These are phyloP conservation scores for Micronycteris hirsuta DNA, from an alignment of 2,113 vertebrate genomes.

Conservation along the genomic window DNA sequence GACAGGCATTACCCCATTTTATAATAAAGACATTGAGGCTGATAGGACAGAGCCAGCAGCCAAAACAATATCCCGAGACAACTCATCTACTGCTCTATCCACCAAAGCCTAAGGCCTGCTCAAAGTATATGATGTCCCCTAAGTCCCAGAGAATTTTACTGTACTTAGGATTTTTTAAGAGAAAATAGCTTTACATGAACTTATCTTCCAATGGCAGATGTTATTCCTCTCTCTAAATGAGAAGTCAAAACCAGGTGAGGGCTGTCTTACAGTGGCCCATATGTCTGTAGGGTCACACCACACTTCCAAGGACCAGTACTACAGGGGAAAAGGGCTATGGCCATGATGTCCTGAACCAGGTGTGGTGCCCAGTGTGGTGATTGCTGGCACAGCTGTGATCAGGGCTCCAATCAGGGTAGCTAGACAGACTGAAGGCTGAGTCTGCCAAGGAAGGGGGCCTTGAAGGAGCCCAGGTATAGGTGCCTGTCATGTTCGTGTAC, in stretches of 20 bases:
- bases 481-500: conserved; percentile 89
- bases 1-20: background rate
- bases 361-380: background rate
- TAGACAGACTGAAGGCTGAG: conserved; percentile 87
- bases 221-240: background rate
- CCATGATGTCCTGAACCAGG: conserved; percentile 3
- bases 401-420: background rate
- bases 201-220: background rate
- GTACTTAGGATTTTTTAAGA: background rate
- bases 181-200: conserved; percentile 13
- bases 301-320: background rate
- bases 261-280: background rate
- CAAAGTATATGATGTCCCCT: background rate
- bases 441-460: conserved; percentile 88
- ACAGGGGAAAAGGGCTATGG: background rate
- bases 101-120: background rate
- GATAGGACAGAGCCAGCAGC: background rate
- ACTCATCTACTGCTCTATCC: background rate
- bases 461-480: conserved; percentile 95
- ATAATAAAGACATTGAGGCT: background rate
- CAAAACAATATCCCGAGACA: background rate
- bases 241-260: background rate
- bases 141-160: background rate
- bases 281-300: background rate
- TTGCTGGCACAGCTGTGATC: background rate